Base-by-base conservation (phyloP, 2,797 vertebrate genomes). In the Microcaecilia unicolor region DNA sequence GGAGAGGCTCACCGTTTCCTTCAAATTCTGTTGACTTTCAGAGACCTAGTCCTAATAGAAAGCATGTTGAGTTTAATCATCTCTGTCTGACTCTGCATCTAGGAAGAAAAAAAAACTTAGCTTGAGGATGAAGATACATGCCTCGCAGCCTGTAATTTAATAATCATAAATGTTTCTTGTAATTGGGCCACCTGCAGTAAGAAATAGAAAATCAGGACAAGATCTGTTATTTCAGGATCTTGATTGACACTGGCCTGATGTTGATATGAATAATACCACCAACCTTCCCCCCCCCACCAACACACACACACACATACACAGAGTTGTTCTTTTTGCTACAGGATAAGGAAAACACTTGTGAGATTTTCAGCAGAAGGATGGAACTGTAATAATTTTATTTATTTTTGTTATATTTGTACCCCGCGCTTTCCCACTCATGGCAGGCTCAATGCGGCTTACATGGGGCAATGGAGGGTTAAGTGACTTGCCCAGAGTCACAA, bases 91-190 rank as follows among this genome's bases (percentile, higher is more conserved):
- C n/a, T n/a, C n/a, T 40, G 49, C 28, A 50, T 29, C 42, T 48
- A 46, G n/a, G n/a, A n/a, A n/a, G 61, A 62, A n/a, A n/a, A n/a
- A n/a, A 64, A 63, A 58, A 44, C 45, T 50, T 64, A 53, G 58
- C 67, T 67, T 63, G 65, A 36, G 58, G 55, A 30, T 41, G 45
- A 64, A 51, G 51, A 62, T 57, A 26, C 48, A 57, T 64, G 60
- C 38, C 50, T 68, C 55, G 48, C 49, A 66, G 53, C 32, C 40
- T 61, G 61, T 73, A 64, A 64, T 73, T 73, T 70, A 62, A 58
- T 66, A 67, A 70, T 48, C 0, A 3, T 31, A 44, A 64, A 64
- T 37, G 30, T 41, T 54, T 70, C 55, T 41, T 62, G 53, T 57
- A 57, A 31, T 52, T 64, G 26, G 61, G 59, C 62, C 55, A 70